These are phyloP conservation scores for Ametastegia equiseti DNA, from an alignment of 2,888 invertebrate species.

Conservation along the genomic window DNA sequence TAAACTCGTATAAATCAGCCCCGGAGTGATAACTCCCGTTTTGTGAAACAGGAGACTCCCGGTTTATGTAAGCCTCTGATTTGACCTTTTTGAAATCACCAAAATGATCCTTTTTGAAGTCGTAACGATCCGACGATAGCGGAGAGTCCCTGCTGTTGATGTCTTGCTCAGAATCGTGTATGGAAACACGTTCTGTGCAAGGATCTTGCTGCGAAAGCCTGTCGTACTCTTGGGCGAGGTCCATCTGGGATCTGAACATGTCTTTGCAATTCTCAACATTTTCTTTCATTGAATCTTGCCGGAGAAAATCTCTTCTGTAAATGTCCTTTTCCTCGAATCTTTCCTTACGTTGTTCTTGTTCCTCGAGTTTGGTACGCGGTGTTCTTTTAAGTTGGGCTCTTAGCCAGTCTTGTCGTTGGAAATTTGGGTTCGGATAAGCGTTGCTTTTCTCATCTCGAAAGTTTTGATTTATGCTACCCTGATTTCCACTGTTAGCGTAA, in stretches of 20 bases:
- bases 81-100: slow-evolving; percentile 71
- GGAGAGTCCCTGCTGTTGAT: slow-evolving; percentile 61
- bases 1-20: slow-evolving; percentile 66
- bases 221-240: slow-evolving; percentile 61
- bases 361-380: slow-evolving; percentile 70
- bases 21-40: slow-evolving; percentile 68
- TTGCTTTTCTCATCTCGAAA: slow-evolving; percentile 63
- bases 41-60: slow-evolving; percentile 70
- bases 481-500: slow-evolving; percentile 59
- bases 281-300: slow-evolving; percentile 70
- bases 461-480: slow-evolving; percentile 60
- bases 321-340: slow-evolving; percentile 69
- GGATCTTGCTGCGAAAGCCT: slow-evolving; percentile 66
- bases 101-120: slow-evolving; percentile 70
- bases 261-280: slow-evolving; percentile 70
- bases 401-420: slow-evolving; percentile 78
- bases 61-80: slow-evolving; percentile 67
- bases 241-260: slow-evolving; percentile 58
- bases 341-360: slow-evolving; percentile 68
- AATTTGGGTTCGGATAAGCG: slow-evolving; percentile 71
- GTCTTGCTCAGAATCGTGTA: slow-evolving; percentile 68
- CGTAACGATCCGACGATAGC: slow-evolving; percentile 62
- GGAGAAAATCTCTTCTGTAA: slow-evolving; percentile 65
- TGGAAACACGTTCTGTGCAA: slow-evolving; percentile 65
- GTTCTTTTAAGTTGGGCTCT: slow-evolving; percentile 73